Conservation (phyloP, 2,888 invertebrate genomes). For the Synergus japonicus region DNA sequence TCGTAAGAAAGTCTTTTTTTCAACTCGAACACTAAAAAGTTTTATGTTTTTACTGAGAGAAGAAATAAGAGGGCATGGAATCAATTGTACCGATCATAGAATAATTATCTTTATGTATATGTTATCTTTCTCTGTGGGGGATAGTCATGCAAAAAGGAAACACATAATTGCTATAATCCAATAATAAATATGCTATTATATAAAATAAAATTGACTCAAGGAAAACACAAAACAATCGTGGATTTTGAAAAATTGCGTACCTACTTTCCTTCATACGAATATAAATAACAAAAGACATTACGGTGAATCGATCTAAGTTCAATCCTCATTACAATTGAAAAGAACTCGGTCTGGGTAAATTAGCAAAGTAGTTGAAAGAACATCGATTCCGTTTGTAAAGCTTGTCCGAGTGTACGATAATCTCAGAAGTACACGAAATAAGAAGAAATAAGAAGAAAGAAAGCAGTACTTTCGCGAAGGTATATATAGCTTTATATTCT, state of each 20-base stretch:
- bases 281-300: background rate
- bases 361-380: constrained; percentile 29
- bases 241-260: background rate
- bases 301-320: background rate
- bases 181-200: too few relatives aligned
- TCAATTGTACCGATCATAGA: background rate
- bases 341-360: constrained; percentile 29
- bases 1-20: background rate
- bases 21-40: background rate
- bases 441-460: constrained; percentile 14
- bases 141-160: background rate
- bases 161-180: background rate
- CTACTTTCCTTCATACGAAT: background rate
- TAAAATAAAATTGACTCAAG: background rate
- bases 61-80: background rate
- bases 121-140: background rate
- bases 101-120: background rate
- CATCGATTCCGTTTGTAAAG: constrained; percentile 26
- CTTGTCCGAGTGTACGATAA: constrained; percentile 37
- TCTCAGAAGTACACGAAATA: constrained; percentile 37
- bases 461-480: constrained; percentile 18
- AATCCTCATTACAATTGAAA: constrained; percentile 13
- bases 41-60: background rate
- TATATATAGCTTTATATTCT: constrained; percentile 14
- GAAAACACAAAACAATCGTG: background rate